Percentiles rank a stretch among this genome's conserved stretches.
phyloP scores from a whole-genome alignment of 2,888 invertebrate genomes.

The Cryptophagus acutangulus region DNA sequence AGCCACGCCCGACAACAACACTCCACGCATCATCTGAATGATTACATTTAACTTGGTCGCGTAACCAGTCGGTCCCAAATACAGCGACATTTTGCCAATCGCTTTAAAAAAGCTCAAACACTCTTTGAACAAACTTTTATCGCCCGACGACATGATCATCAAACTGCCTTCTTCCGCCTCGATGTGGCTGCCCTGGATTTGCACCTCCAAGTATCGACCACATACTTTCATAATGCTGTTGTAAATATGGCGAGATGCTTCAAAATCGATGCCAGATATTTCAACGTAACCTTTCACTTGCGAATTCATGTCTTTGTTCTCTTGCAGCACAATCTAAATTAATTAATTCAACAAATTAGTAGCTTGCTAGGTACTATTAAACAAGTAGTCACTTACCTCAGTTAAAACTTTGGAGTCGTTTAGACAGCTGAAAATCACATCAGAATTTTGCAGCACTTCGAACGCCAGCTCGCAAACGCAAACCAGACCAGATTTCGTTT shows the following conservation, averaged over 20 bases:
- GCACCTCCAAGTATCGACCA: slow-evolving; percentile 86
- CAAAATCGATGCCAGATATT: slow-evolving; percentile 87
- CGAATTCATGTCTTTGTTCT: not conserved
- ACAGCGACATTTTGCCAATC: no score
- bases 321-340: not conserved
- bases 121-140: slow-evolving; percentile 84
- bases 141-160: slow-evolving; percentile 76
- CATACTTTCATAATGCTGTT: slow-evolving; percentile 84
- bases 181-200: slow-evolving; percentile 81
- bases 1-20: slow-evolving; percentile 2
- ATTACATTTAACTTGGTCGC: not conserved
- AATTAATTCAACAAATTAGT: not conserved
- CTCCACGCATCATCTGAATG: not conserved
- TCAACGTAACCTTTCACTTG: slow-evolving; percentile 78
- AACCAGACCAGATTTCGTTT: no score
- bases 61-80: not conserved
- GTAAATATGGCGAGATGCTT: slow-evolving; percentile 86
- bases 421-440: not conserved
- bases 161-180: slow-evolving; percentile 86
- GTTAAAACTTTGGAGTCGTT: no score
- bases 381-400: no score
- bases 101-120: not conserved
- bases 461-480: not conserved
- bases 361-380: no score
- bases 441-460: not conserved